Conservation (phyloP, 2,113 vertebrate genomes). For the Dipodomys spectabilis region DNA sequence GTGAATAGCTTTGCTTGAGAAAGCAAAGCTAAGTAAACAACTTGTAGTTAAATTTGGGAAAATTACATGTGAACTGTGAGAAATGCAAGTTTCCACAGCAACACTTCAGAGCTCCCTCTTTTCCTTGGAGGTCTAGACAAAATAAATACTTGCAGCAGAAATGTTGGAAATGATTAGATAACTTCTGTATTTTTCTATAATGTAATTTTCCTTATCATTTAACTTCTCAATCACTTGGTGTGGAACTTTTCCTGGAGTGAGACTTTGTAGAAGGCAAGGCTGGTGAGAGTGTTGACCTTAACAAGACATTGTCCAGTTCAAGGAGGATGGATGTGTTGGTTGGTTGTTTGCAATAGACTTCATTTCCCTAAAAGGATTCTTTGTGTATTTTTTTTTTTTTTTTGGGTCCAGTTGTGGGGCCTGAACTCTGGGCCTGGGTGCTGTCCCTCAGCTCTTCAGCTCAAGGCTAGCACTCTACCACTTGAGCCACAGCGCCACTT, state of each 20-base stretch:
- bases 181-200: neutral
- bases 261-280: neutral
- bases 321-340: neutral
- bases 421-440: too few species aligned
- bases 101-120: neutral
- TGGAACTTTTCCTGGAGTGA: neutral
- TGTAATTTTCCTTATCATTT: neutral
- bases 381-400: neutral
- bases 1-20: neutral
- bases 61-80: conserved; percentile 5
- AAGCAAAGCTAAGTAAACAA: neutral
- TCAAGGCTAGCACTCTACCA: too few species aligned
- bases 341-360: conserved; percentile 29
- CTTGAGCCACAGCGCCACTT: too few species aligned
- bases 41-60: conserved; percentile 31
- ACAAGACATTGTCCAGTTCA: neutral
- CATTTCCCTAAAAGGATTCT: neutral
- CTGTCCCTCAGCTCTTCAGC: too few species aligned
- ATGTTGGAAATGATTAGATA: neutral
- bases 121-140: neutral
- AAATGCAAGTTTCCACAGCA: neutral
- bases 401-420: too few species aligned
- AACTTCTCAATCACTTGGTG: neutral
- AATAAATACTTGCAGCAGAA: neutral
- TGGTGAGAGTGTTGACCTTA: neutral